Evolutionary conservation across 1,140 invertebrate genomes (phyloP), one percentile per base, ranked within the genome.

Genomic region (Zaprionus lachaisei): DNA sequence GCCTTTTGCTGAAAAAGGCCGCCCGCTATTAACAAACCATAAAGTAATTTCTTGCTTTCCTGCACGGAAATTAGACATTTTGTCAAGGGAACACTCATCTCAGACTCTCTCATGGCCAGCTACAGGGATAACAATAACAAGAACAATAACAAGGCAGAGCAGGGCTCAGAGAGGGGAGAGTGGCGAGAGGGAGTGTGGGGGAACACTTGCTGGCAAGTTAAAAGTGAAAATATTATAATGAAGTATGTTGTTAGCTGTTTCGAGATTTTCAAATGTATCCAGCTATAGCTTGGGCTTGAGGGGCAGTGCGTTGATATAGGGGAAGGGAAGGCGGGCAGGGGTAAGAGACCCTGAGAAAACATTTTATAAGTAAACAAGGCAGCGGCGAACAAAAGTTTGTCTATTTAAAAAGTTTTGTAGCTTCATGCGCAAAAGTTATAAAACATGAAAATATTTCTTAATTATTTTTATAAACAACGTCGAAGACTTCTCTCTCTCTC

Each of bases 61-160:
- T 91, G 78, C 83, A 80, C 87, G 87, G 87, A 91, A 91, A 91
- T 91, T 91, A 91, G 87, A 91, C 83, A 91, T 91, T 91, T 91
- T 91, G 87, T 91, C 87, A 91, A 83, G 80, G 89, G 81, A 91
- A 80, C 83, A 83, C 80, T 77, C 83, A 71, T 62, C 64, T 78
- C 60, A 22, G 47, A 57, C 69, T 34, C 65, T 31, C 31, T 34
- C 55, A 22, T 28, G 66, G 60, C 57, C n/a, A 57, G 56, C 73
- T 61, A 62, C 55, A 28, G 56, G 70, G 67, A 75, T 73, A 83
- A 79, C 81, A 81, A 85, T 81, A 85, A 85, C 62, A 84, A 57
- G 60, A 67, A 67, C 65, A 67, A 67, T 67, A 67, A 67, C 56
- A 58, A 58, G 65, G 7, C 41, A 15, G 31, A 55, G 49, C 24